Evolutionary conservation across 2,113 vertebrate species (phyloP).

Genomic region (Spizaetus ornatus): DNA sequence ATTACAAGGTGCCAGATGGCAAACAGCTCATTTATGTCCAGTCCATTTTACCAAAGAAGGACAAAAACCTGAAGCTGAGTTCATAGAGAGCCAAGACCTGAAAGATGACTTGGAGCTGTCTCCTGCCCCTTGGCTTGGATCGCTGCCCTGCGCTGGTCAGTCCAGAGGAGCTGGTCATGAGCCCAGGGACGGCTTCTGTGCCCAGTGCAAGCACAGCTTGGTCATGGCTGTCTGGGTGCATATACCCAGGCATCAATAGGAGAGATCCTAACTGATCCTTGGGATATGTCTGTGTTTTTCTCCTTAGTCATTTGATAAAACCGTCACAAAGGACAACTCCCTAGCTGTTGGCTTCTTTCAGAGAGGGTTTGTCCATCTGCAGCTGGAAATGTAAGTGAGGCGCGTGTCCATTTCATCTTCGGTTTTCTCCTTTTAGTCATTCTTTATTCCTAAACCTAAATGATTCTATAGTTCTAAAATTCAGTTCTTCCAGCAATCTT

Average conservation of each 20-base stretch:
- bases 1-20: not conserved
- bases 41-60: not conserved
- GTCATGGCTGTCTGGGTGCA: fast-evolving
- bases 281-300: not conserved
- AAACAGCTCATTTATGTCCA: not conserved
- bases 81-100: not conserved
- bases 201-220: not conserved
- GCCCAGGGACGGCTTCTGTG: not conserved
- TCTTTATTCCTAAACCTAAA: not conserved
- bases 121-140: fast-evolving
- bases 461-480: not conserved
- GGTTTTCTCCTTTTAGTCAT: not conserved
- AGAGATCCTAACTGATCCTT: not conserved
- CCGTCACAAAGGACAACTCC: constrained; percentile 78
- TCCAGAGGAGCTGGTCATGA: not conserved
- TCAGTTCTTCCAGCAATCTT: not conserved
- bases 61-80: not conserved
- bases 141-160: not conserved
- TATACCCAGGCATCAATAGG: no score
- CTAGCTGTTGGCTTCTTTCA: constrained; percentile 89
- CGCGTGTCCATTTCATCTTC: not conserved
- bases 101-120: not conserved
- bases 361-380: constrained; percentile 79
- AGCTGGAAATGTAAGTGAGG: constrained; percentile 73
- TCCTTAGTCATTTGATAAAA: constrained; percentile 77